These are phyloP conservation scores for Sylvicola cinctus DNA, from an alignment of 2,888 invertebrate species.

Conservation along the genomic window DNA sequence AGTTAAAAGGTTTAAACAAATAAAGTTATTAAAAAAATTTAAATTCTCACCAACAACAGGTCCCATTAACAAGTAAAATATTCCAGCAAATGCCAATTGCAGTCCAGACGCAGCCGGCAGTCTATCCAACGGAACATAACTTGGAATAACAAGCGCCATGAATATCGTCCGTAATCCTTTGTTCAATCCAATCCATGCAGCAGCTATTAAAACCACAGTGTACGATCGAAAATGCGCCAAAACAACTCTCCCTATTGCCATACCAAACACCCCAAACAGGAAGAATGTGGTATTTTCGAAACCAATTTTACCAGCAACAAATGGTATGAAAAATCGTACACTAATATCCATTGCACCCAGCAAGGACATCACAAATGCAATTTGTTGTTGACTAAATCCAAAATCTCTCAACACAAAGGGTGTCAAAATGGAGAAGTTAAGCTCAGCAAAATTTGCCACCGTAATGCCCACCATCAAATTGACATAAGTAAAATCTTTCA, in stretches of 20 bases:
- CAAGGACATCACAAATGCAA: constrained; percentile 47
- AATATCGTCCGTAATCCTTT: constrained; percentile 53
- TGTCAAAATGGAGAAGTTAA: constrained; percentile 51
- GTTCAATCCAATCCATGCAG: constrained; percentile 44
- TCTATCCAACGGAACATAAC: constrained; percentile 44
- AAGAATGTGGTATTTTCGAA: constrained; percentile 53
- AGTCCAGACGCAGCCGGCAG: constrained; percentile 50
- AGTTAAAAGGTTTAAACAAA: background rate
- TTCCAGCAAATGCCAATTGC: constrained; percentile 42
- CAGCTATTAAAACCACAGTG: constrained; percentile 32
- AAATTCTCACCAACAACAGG: constrained; percentile 39
- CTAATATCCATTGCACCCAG: constrained; percentile 42
- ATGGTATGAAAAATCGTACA: constrained; percentile 43
- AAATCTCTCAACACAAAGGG: constrained; percentile 53
- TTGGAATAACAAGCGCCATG: constrained; percentile 51
- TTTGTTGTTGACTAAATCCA: constrained; percentile 30
- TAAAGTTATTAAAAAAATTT: background rate
- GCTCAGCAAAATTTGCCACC: constrained; percentile 45
- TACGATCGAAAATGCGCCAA: constrained; percentile 38
- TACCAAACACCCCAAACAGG: constrained; percentile 41
- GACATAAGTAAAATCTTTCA: constrained; percentile 45
- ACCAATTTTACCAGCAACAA: constrained; percentile 42
- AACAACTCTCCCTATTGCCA: constrained; percentile 42
- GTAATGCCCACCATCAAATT: constrained; percentile 51
- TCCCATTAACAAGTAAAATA: constrained; percentile 37